Evolutionary conservation across 2,797 vertebrate species (phyloP).

Genomic region (Chelmon rostratus): DNA sequence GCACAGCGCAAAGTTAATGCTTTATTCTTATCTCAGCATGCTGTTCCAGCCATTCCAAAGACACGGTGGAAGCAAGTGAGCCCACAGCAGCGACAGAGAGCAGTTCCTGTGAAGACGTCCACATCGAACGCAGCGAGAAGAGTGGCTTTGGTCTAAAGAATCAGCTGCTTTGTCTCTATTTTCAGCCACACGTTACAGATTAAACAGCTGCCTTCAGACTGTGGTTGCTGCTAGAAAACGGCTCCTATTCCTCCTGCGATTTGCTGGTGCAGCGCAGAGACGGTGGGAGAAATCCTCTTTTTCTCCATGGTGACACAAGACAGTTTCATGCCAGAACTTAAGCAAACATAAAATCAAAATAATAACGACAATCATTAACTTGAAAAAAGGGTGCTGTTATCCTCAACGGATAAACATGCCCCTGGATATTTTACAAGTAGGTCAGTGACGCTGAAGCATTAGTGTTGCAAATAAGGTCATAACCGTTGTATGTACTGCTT

Average conservation of each 20-base stretch:
- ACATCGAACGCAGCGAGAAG: slow-evolving; percentile 10
- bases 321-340: slow-evolving; percentile 12
- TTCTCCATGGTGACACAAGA: slow-evolving; percentile 10
- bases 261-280: slow-evolving; percentile 8
- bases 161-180: slow-evolving; percentile 66
- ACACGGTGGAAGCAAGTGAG: not conserved
- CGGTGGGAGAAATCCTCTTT: slow-evolving; percentile 16
- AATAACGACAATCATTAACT: not conserved
- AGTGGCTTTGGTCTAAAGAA: slow-evolving; percentile 47
- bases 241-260: slow-evolving; percentile 48
- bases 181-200: slow-evolving; percentile 60
- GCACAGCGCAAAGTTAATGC: not conserved
- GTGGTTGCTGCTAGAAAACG: slow-evolving; percentile 37
- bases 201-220: slow-evolving; percentile 63
- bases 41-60: not conserved
- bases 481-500: not conserved
- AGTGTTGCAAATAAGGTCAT: not conserved
- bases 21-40: not conserved
- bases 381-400: not conserved
- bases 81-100: not conserved
- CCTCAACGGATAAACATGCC: not conserved
- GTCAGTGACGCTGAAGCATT: not conserved
- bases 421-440: not conserved
- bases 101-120: slow-evolving; percentile 14
- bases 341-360: not conserved